phyloP scores from a whole-genome alignment of 2,888 invertebrate species.

The Iphiclides podalirius region DNA sequence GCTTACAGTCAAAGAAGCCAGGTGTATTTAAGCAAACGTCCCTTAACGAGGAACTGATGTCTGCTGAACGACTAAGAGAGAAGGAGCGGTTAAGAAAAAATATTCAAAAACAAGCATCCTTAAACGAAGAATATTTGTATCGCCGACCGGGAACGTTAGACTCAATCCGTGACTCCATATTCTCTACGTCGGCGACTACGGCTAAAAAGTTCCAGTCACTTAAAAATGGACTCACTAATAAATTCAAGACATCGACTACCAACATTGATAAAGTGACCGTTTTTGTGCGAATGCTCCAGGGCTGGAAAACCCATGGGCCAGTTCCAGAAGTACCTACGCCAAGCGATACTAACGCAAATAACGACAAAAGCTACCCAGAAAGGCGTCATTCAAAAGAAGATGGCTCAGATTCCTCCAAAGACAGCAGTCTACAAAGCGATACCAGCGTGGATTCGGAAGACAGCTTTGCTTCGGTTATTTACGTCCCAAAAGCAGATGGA shows the following conservation, averaged over 20 bases:
- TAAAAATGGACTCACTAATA: slow-evolving; percentile 90
- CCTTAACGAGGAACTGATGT: slow-evolving; percentile 93
- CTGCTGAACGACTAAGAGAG: slow-evolving; percentile 89
- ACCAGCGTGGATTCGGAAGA: slow-evolving; percentile 97
- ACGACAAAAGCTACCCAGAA: slow-evolving; percentile 76
- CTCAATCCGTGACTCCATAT: slow-evolving; percentile 85
- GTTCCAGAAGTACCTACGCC: slow-evolving; percentile 68
- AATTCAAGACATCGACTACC: slow-evolving; percentile 90
- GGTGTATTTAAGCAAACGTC: slow-evolving; percentile 91
- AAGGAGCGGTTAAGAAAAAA: slow-evolving; percentile 90
- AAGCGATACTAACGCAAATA: slow-evolving; percentile 65
- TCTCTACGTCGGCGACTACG: slow-evolving; percentile 84
- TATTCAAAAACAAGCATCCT: slow-evolving; percentile 93
- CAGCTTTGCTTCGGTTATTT: slow-evolving; percentile 95
- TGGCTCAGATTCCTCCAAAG: slow-evolving; percentile 93
- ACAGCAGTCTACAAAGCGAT: slow-evolving; percentile 94
- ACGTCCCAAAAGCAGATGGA: slow-evolving; percentile 90
- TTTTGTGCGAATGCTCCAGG: slow-evolving; percentile 91
- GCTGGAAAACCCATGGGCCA: slow-evolving; percentile 84
- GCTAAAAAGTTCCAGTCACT: slow-evolving; percentile 88
- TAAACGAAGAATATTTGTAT: slow-evolving; percentile 92
- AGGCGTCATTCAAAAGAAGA: slow-evolving; percentile 91
- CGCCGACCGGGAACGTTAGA: slow-evolving; percentile 83
- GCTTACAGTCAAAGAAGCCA: slow-evolving; percentile 71
- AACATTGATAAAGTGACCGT: slow-evolving; percentile 92